These are phyloP conservation scores for Danaus chrysippus DNA, from an alignment of 2,888 invertebrate species.

Conservation along the genomic window DNA sequence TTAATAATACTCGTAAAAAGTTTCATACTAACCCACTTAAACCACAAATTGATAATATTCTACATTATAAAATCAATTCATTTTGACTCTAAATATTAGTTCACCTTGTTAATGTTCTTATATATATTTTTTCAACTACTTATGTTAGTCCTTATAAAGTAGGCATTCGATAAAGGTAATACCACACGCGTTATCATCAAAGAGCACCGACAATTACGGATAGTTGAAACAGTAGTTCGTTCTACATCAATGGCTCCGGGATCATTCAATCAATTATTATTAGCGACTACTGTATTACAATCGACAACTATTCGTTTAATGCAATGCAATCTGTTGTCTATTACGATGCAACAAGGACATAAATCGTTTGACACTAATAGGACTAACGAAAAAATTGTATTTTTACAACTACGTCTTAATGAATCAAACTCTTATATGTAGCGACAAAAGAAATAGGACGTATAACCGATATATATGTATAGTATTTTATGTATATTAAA, in stretches of 20 bases:
- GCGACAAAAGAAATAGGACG: too few relatives aligned
- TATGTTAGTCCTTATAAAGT: background rate
- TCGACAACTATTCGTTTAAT: slow-evolving; percentile 12
- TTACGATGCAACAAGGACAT: slow-evolving; percentile 12
- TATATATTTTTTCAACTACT: background rate
- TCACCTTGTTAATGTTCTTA: background rate
- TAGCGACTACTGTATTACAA: slow-evolving; percentile 32
- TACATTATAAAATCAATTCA: too few relatives aligned
- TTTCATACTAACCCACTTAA: too few relatives aligned
- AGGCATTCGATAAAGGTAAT: slow-evolving; percentile 24
- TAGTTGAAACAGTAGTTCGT: slow-evolving; percentile 61
- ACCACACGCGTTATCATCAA: slow-evolving; percentile 58
- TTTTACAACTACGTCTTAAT: too few relatives aligned
- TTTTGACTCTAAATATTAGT: background rate
- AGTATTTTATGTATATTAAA: too few relatives aligned
- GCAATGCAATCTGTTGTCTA: slow-evolving; percentile 23
- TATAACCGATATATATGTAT: too few relatives aligned
- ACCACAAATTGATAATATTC: too few relatives aligned
- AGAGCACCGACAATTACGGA: slow-evolving; percentile 61
- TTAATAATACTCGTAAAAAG: too few relatives aligned
- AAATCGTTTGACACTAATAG: slow-evolving; percentile 10
- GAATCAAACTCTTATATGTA: too few relatives aligned
- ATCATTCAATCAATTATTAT: slow-evolving; percentile 50
- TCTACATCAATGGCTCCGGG: slow-evolving; percentile 59
- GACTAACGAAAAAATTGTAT: too few relatives aligned